These are phyloP conservation scores for Cephus pygmeus DNA, from an alignment of 2,888 invertebrate genomes.

Conservation along the genomic window DNA sequence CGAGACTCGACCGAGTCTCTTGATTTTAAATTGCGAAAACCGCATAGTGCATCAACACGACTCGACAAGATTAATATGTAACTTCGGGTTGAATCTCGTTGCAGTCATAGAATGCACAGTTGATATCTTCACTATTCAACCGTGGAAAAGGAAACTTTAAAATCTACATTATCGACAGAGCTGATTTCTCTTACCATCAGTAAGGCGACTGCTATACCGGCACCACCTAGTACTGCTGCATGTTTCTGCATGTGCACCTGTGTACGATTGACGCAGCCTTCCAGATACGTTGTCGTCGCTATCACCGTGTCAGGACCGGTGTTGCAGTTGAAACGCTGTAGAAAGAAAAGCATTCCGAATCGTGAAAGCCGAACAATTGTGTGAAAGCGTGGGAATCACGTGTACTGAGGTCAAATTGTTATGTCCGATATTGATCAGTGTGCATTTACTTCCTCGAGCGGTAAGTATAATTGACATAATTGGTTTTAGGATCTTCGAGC, in stretches of 20 bases:
- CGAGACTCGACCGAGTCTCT: too few species aligned
- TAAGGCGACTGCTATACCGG: conserved; percentile 85
- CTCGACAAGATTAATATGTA: background rate
- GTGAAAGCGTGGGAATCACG: conserved; percentile 47
- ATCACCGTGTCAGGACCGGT: conserved; percentile 58
- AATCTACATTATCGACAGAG: background rate
- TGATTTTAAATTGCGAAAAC: background rate
- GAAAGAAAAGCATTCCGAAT: conserved; percentile 28
- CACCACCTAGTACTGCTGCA: conserved; percentile 83
- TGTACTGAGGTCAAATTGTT: background rate
- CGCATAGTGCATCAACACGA: background rate
- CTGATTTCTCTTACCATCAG: conserved; percentile 75
- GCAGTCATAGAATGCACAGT: background rate
- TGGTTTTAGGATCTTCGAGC: background rate
- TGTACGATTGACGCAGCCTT: conserved; percentile 81
- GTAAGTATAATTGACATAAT: background rate
- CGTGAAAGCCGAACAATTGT: conserved; percentile 40
- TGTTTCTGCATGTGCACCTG: conserved; percentile 79
- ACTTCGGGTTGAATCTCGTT: background rate
- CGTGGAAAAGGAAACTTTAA: background rate
- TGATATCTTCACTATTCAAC: background rate
- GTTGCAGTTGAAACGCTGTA: conserved; percentile 64
- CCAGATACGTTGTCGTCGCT: conserved; percentile 74
- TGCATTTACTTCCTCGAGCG: background rate
- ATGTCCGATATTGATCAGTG: background rate